phyloP scores from a whole-genome alignment of 2,113 vertebrate species.

The Plecotus auritus region DNA sequence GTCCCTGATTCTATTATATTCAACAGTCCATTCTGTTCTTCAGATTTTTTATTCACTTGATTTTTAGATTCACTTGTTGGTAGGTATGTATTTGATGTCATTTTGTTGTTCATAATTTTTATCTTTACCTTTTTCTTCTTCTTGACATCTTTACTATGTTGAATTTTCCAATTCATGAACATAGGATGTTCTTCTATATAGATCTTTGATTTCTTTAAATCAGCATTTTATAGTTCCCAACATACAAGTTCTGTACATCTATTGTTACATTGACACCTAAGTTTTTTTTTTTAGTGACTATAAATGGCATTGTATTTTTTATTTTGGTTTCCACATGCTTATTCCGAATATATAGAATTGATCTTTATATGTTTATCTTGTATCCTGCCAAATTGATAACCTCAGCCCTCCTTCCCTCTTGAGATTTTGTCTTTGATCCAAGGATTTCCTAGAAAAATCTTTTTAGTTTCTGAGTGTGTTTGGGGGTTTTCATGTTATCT shows the following conservation, averaged over 20 bases:
- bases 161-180: not conserved
- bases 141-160: not conserved
- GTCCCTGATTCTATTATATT: no score
- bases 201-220: not conserved
- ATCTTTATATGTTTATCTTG: not conserved
- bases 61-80: no score
- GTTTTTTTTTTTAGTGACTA: not conserved
- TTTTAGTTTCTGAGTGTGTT: not conserved
- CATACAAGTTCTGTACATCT: not conserved
- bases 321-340: not conserved
- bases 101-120: no score
- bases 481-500: not conserved
- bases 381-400: not conserved
- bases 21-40: no score
- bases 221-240: not conserved
- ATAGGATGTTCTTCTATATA: not conserved
- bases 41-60: no score
- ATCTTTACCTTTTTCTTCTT: no score
- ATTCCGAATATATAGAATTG: not conserved
- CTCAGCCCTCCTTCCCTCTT: not conserved
- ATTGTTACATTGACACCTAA: not conserved
- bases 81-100: no score
- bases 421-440: not conserved
- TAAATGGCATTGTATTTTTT: not conserved
- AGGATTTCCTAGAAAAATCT: not conserved